Evolutionary conservation across 2,888 invertebrate species (phyloP), one percentile per base, ranked within the genome.

Genomic region (Eucriotettix oculatus): DNA sequence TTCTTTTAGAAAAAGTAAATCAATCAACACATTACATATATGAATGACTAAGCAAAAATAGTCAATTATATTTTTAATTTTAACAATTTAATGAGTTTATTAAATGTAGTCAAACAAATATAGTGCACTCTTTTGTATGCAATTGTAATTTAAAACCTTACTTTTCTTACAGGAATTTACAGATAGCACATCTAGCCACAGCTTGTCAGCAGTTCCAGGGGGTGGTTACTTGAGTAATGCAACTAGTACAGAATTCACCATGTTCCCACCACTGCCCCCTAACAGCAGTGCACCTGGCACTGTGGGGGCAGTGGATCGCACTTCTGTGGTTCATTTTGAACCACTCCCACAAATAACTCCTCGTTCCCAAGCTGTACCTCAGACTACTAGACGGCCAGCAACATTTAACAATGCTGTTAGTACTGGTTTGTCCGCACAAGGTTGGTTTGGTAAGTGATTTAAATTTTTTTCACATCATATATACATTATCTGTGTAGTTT

Each of bases 391-490:
- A 64, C 68, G 61, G 7, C 62, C 62, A 11, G 60, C 62, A 9
- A 58, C 64, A 10, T 73, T 72, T 65, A 68, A 67, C 60, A 68
- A 70, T 60, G 72, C 71, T 56, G 72, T 74, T 62, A 69, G 63
- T 53, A 64, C 61, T 14, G 65, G 65, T 29, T 63, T 74, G 16
- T 72, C 75, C 60, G 71, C 75, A 53, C 72, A 71, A 56, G 73
- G 73, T 60, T 78, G 78, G 77, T 76, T 75, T 66, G 71, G 76
- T 77, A 69, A 73, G 74, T 57, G 17, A 42, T 11, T n/a, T n/a
- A n/a, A n/a, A n/a, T n/a, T n/a, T n/a, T n/a, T n/a, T n/a, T n/a
- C n/a, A n/a, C n/a, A n/a, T n/a, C 1, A 48, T 48, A 48, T 9
- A 48, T 48, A 48, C 48, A 48, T 1, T 3, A 48, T n/a, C 48